phyloP scores from a whole-genome alignment of 2,888 invertebrate species.

The Epinotia bilunana region DNA sequence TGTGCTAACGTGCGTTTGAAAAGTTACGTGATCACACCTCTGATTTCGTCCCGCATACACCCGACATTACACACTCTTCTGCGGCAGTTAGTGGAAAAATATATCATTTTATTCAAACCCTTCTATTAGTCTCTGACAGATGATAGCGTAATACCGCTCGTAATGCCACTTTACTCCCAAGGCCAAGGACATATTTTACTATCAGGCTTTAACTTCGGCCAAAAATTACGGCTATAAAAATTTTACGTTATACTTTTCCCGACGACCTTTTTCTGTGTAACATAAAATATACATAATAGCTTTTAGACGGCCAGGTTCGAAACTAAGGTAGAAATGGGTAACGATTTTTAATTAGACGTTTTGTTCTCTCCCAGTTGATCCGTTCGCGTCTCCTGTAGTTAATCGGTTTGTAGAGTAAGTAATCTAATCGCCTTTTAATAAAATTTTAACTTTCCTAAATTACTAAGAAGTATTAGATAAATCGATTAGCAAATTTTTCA shows the following conservation, averaged over 20 bases:
- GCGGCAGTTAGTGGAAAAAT: neutral
- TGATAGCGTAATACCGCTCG: neutral
- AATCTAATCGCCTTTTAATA: too few species aligned
- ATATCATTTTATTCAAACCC: neutral
- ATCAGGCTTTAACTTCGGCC: conserved; percentile 9
- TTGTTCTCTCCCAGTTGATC: neutral
- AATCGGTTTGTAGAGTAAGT: neutral
- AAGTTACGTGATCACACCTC: too few species aligned
- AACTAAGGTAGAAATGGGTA: neutral
- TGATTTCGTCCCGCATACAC: too few species aligned
- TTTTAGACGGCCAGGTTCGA: conserved; percentile 6
- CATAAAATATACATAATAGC: conserved; percentile 22
- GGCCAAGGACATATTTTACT: conserved; percentile 32
- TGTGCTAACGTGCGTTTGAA: too few species aligned
- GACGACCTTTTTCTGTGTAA: conserved; percentile 28
- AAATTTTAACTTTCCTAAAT: too few species aligned
- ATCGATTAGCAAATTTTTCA: neutral
- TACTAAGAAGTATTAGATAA: neutral
- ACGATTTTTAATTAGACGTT: neutral
- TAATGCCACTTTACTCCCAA: conserved; percentile 1
- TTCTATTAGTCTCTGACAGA: neutral
- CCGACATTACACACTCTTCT: neutral
- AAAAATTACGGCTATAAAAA: conserved; percentile 37
- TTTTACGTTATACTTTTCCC: conserved; percentile 22
- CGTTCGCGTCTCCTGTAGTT: neutral